Percentiles rank a stretch among this genome's conserved stretches.
Evolutionary conservation across 2,113 vertebrate species (phyloP).

Genomic region (Ondatra zibethicus): DNA sequence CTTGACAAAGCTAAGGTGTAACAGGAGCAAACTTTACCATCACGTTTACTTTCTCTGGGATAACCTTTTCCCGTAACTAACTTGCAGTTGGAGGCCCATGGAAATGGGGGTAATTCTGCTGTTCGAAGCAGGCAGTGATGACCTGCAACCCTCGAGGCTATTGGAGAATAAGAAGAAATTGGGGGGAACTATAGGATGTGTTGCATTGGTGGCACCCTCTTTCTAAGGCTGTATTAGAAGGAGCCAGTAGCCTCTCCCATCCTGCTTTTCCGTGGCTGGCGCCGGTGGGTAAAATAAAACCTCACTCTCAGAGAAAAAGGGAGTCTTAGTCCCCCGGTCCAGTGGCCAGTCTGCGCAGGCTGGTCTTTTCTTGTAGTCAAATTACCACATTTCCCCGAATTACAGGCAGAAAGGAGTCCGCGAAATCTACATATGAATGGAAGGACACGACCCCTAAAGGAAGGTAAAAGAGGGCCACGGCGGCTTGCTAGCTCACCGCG

Average conservation of each 20-base stretch:
- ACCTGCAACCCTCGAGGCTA: not conserved
- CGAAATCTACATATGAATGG: constrained; percentile 45
- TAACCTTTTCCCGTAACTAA: not conserved
- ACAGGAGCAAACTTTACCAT: constrained; percentile 23
- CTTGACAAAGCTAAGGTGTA: constrained; percentile 22
- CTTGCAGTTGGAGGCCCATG: not conserved
- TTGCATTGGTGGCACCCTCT: not conserved
- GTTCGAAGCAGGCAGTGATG: not conserved
- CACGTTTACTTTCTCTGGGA: not conserved
- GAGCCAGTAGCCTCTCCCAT: not conserved
- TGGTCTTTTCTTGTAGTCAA: constrained; percentile 56
- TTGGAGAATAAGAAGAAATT: not conserved
- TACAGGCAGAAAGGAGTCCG: constrained; percentile 8
- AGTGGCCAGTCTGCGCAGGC: not conserved
- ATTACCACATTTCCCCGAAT: constrained; percentile 24
- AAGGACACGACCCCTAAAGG: constrained; percentile 54
- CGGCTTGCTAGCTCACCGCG: not conserved
- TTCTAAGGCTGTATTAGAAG: not conserved
- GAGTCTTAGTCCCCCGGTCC: not conserved
- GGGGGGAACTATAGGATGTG: not conserved
- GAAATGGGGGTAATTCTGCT: not conserved
- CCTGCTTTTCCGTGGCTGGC: not conserved
- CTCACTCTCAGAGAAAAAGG: not conserved
- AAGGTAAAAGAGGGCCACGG: not conserved
- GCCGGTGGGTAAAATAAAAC: no score